A percentile compares a stretch with the other conserved stretches of the same genome.
These are phyloP conservation scores for Orientallactaga bullata DNA, from an alignment of 2,113 vertebrate genomes.

Conservation along the genomic window DNA sequence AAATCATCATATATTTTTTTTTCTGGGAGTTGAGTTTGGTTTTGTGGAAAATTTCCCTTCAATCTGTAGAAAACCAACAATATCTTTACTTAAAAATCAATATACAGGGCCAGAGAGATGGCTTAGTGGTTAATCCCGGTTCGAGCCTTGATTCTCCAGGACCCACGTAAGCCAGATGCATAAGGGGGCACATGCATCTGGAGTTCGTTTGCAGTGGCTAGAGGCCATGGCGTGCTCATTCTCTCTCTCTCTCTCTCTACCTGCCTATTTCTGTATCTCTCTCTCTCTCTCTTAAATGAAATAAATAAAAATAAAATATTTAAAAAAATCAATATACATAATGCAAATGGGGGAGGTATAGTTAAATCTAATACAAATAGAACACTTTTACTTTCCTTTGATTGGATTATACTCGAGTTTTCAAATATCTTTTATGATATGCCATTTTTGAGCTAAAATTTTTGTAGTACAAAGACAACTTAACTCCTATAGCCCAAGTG, in stretches of 20 bases:
- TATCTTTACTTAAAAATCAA: not conserved
- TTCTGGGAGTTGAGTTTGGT: not conserved
- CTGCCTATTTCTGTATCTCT: too few relatives aligned
- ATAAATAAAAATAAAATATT: too few relatives aligned
- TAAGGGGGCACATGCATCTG: too few relatives aligned
- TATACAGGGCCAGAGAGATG: too few relatives aligned
- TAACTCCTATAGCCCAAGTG: not conserved
- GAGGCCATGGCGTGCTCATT: too few relatives aligned
- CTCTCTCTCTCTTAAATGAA: too few relatives aligned
- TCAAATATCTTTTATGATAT: constrained; percentile 32
- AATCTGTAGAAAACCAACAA: not conserved
- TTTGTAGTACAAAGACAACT: not conserved
- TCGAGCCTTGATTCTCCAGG: too few relatives aligned
- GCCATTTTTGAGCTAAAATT: not conserved
- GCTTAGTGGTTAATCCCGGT: too few relatives aligned
- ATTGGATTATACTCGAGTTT: not conserved
- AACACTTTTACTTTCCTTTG: not conserved
- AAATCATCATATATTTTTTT: not conserved
- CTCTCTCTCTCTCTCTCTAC: too few relatives aligned
- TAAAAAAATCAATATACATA: too few relatives aligned
- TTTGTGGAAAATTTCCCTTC: not conserved
- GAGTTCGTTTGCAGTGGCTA: too few relatives aligned
- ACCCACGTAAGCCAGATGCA: too few relatives aligned
- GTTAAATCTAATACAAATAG: constrained; percentile 22
- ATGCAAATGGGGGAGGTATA: not conserved